Evolutionary conservation across 30 jellyfish, hydroid and myxozoan genomes (phyloP).

Genomic region (Turritopsis dohrnii): DNA sequence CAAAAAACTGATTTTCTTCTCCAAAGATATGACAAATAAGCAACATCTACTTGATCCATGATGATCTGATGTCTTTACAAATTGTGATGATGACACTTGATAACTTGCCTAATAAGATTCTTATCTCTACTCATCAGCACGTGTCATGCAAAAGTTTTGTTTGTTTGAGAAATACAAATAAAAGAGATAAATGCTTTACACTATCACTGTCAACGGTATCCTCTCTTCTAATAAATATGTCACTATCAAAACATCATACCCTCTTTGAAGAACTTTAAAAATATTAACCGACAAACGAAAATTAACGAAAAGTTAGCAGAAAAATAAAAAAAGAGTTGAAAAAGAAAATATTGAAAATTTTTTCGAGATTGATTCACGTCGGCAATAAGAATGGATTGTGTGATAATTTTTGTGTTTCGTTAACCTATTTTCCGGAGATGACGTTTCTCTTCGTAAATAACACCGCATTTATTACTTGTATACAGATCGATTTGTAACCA

Average conservation of each 20-base stretch:
- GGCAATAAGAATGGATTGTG: no score
- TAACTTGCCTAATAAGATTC: neutral
- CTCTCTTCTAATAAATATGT: neutral
- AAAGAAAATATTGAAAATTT: no score
- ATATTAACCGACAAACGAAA: neutral
- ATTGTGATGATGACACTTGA: neutral
- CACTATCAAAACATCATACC: neutral
- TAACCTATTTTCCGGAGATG: no score
- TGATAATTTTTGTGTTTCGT: no score
- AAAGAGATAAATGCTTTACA: neutral
- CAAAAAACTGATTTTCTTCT: no score
- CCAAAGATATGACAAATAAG: no score
- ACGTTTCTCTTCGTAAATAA: no score
- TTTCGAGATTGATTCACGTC: no score
- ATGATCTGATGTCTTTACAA: neutral
- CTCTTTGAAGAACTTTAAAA: neutral
- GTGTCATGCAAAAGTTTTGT: neutral
- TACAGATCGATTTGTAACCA: no score
- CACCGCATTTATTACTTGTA: no score
- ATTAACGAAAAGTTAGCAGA: no score
- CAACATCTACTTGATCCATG: neutral
- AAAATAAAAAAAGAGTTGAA: no score
- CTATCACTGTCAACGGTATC: neutral
- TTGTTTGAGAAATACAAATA: neutral
- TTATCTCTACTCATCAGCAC: neutral